Evolutionary conservation across 2,797 vertebrate species (phyloP).

Genomic region (Sparus aurata): DNA sequence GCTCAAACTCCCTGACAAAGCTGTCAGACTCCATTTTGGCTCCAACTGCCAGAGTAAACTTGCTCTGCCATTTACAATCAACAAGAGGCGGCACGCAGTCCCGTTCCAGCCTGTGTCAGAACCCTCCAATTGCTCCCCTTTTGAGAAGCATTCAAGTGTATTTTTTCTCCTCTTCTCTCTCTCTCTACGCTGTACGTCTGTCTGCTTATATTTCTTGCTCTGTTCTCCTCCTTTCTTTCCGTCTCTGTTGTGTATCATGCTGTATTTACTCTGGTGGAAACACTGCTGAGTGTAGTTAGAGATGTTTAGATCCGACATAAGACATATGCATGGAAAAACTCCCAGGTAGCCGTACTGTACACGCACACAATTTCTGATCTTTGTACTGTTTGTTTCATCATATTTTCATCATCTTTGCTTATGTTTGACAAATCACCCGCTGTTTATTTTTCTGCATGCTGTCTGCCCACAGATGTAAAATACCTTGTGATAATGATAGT

Average conservation of each 20-base stretch:
- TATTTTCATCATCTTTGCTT: constrained; percentile 25
- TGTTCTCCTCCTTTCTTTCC: constrained; percentile 17
- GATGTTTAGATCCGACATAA: constrained; percentile 37
- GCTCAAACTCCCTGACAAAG: constrained; percentile 89
- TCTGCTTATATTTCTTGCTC: constrained; percentile 35
- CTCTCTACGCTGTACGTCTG: constrained; percentile 38
- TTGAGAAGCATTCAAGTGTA: constrained; percentile 57
- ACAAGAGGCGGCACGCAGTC: constrained; percentile 68
- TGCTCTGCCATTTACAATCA: constrained; percentile 86
- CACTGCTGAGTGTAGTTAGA: constrained; percentile 45
- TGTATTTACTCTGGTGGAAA: constrained; percentile 35
- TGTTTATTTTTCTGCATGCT: constrained; percentile 13
- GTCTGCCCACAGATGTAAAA: background rate
- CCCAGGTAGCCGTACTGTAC: constrained; percentile 4
- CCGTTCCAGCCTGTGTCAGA: constrained; percentile 78
- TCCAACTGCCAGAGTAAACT: constrained; percentile 83
- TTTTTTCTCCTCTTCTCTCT: constrained; percentile 45
- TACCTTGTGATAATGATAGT: background rate
- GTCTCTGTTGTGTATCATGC: constrained; percentile 31
- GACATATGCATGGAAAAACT: constrained; percentile 23
- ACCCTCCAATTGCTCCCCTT: constrained; percentile 60
- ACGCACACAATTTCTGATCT: background rate
- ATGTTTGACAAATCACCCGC: constrained; percentile 23
- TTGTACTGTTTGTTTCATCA: constrained; percentile 21
- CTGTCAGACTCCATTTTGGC: constrained; percentile 89